Conservation (phyloP, 2,113 vertebrate species). For the Spermophilus dauricus region DNA sequence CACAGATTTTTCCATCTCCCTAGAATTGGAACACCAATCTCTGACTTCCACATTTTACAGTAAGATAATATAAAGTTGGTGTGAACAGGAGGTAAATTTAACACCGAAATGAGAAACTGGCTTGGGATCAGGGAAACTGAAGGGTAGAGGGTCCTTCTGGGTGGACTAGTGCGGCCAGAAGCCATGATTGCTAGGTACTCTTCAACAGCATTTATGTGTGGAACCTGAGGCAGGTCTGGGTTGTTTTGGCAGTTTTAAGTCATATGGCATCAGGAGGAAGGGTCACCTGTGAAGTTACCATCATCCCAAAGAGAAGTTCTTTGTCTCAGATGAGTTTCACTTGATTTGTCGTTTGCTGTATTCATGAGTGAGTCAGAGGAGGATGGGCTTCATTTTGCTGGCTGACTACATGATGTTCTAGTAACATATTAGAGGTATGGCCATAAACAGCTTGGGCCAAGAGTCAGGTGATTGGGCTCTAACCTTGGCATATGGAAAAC, state of each 20-base stretch:
- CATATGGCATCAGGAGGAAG: slow-evolving; percentile 63
- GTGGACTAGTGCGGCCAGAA: no score
- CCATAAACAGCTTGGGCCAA: background rate
- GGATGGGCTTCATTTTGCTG: background rate
- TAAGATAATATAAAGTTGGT: slow-evolving; percentile 76
- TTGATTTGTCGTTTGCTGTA: slow-evolving; percentile 63
- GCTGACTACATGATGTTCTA: background rate
- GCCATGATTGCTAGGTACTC: background rate
- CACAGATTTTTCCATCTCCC: slow-evolving; percentile 73
- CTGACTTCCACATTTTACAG: slow-evolving; percentile 77
- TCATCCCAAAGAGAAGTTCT: background rate
- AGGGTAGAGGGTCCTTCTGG: background rate
- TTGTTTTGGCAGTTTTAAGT: background rate
- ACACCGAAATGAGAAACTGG: background rate
- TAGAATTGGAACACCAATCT: slow-evolving; percentile 79
- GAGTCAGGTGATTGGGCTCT: background rate
- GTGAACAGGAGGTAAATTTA: slow-evolving; percentile 80
- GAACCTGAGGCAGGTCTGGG: background rate
- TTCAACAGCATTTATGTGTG: background rate
- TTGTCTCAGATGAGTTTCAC: slow-evolving; percentile 51
- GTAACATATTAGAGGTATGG: background rate
- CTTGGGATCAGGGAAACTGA: background rate
- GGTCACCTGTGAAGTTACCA: slow-evolving; percentile 54
- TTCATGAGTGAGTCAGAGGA: slow-evolving; percentile 60
- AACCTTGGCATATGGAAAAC: background rate